Percentiles rank a stretch among this genome's conserved stretches.
These are phyloP conservation scores for Apamea anceps DNA, from an alignment of 2,888 invertebrate genomes.

Conservation along the genomic window DNA sequence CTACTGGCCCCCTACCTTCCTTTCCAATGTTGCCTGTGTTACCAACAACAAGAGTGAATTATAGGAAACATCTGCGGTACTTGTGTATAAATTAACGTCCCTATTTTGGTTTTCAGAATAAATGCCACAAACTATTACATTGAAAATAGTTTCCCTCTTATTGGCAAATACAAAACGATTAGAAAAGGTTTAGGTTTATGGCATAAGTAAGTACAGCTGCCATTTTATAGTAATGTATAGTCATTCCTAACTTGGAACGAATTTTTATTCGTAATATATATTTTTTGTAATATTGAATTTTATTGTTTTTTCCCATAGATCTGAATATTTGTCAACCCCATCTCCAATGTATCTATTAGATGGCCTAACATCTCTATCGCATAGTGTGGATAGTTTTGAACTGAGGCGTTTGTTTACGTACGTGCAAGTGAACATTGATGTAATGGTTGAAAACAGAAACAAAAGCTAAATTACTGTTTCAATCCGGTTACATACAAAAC, in stretches of 20 bases:
- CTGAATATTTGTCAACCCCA: constrained; percentile 42
- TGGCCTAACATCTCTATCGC: constrained; percentile 70
- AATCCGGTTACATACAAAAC: constrained; percentile 8
- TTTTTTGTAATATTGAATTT: too few species aligned
- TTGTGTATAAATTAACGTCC: neutral
- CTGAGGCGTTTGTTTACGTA: constrained; percentile 67
- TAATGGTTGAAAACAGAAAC: constrained; percentile 13
- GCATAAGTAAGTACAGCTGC: constrained; percentile 40
- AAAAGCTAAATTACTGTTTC: constrained; percentile 6
- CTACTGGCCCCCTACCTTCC: neutral
- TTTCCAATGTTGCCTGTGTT: neutral
- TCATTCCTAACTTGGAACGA: neutral
- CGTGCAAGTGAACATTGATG: constrained; percentile 65
- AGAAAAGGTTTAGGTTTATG: constrained; percentile 41
- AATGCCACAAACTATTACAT: constrained; percentile 43
- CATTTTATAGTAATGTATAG: neutral
- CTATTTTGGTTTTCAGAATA: constrained; percentile 45
- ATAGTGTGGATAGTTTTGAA: constrained; percentile 59
- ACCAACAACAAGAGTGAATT: neutral
- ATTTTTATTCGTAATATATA: neutral
- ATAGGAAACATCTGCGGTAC: neutral
- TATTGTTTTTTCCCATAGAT: constrained; percentile 37
- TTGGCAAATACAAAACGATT: constrained; percentile 55
- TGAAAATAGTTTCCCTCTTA: constrained; percentile 35
- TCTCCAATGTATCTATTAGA: constrained; percentile 65